Conservation (phyloP, 2,797 vertebrate species). For the Rhinophrynus dorsalis region DNA sequence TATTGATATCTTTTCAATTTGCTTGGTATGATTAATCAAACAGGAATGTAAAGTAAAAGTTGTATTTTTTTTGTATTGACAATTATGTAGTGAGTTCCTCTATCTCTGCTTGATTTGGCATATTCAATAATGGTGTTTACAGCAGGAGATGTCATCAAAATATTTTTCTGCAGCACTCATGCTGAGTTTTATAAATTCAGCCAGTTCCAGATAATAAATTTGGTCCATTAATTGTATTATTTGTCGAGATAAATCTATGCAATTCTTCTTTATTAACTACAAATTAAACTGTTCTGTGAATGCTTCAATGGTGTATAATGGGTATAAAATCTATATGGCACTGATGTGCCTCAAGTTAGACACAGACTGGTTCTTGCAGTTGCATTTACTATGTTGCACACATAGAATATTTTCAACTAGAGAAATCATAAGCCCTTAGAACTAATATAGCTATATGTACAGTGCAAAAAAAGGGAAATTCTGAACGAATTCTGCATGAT, state of each 20-base stretch:
- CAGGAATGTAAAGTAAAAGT: not conserved
- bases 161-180: not conserved
- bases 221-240: too few relatives aligned
- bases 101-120: not conserved
- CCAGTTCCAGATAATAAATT: not conserved
- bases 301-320: not conserved
- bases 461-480: too few relatives aligned
- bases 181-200: not conserved
- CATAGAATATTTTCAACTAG: too few relatives aligned
- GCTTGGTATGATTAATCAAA: not conserved
- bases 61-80: not conserved
- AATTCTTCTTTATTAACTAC: not conserved
- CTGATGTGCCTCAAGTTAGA: too few relatives aligned
- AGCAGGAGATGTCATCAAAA: not conserved
- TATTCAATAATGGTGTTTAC: slow-evolving; percentile 16
- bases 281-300: not conserved
- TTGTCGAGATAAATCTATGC: too few relatives aligned
- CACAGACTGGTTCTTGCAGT: too few relatives aligned
- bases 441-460: too few relatives aligned
- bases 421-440: too few relatives aligned
- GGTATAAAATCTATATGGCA: too few relatives aligned
- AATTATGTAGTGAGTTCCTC: not conserved
- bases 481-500: too few relatives aligned
- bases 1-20: not conserved
- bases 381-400: too few relatives aligned